A percentile compares a stretch with the other conserved stretches of the same genome.
phyloP scores from a whole-genome alignment of 1,140 invertebrate species.

The Physella acuta region DNA sequence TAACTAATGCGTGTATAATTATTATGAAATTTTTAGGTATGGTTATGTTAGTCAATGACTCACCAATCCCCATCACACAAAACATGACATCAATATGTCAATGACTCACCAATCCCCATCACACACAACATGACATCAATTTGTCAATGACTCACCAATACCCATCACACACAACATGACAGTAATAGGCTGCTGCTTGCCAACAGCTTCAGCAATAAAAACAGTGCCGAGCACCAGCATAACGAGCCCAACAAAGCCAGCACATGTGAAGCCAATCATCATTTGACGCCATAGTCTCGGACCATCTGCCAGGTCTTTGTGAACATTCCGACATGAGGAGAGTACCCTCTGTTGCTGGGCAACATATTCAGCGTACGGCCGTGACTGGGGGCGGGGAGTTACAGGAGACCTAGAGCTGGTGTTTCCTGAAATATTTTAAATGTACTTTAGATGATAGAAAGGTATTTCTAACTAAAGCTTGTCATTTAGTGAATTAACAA shows the following conservation, averaged over 20 bases:
- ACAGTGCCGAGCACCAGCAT: constrained; percentile 41
- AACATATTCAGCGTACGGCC: constrained; percentile 30
- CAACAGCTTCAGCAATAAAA: constrained; percentile 40
- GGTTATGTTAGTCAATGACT: no score
- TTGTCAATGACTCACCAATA: constrained; percentile 45
- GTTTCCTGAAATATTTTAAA: no score
- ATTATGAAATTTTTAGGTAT: no score
- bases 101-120: not conserved
- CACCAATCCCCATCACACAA: not conserved
- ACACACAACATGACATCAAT: not conserved
- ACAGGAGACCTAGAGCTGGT: constrained; percentile 29
- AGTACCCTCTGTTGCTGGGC: constrained; percentile 27
- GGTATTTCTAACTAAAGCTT: no score
- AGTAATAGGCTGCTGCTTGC: constrained; percentile 39
- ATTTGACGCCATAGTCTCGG: constrained; percentile 41
- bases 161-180: constrained; percentile 52
- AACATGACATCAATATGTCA: not conserved
- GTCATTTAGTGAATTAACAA: no score
- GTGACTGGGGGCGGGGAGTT: constrained; percentile 25
- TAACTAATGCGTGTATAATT: no score
- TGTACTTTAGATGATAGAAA: no score
- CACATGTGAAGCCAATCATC: constrained; percentile 43
- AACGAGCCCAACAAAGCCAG: constrained; percentile 41
- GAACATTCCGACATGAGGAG: not conserved
- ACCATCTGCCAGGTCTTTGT: constrained; percentile 27